These are phyloP conservation scores for Strigamia crassipes DNA, from an alignment of 2,888 invertebrate genomes.

Conservation along the genomic window DNA sequence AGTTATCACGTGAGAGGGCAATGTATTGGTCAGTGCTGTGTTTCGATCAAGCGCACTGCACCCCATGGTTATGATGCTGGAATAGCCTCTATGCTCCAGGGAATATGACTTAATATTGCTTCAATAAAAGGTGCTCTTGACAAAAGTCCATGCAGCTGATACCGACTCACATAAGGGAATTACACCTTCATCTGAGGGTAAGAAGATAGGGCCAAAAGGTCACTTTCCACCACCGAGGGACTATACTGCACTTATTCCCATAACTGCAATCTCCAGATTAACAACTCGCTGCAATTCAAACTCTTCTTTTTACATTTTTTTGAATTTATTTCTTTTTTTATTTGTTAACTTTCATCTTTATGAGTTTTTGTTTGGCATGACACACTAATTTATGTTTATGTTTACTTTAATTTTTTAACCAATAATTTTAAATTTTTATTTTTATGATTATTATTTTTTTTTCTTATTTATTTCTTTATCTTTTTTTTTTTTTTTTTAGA, in stretches of 20 bases:
- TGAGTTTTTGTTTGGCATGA: neutral
- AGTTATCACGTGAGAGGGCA: constrained; percentile 10
- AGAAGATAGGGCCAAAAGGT: constrained; percentile 4
- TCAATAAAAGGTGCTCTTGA: constrained; percentile 39
- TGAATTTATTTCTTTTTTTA: neutral
- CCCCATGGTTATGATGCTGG: constrained; percentile 32
- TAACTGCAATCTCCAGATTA: constrained; percentile 4
- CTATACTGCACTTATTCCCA: neutral
- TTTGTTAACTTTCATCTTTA: neutral
- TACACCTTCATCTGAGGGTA: constrained; percentile 10
- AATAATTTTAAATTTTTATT: neutral
- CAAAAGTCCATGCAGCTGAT: constrained; percentile 6
- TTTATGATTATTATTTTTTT: neutral
- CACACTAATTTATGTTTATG: neutral
- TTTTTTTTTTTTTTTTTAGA: constrained; percentile 13
- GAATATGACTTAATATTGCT: constrained; percentile 44
- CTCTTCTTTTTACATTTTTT: neutral
- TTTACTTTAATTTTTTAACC: neutral
- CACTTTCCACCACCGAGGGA: neutral
- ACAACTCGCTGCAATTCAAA: constrained; percentile 2
- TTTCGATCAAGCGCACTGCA: constrained; percentile 27
- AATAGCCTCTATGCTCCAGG: constrained; percentile 10
- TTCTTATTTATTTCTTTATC: neutral
- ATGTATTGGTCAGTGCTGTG: constrained; percentile 3
- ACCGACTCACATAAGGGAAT: constrained; percentile 10